phyloP scores from a whole-genome alignment of 2,888 invertebrate species.

The Zeuzera pyrina region DNA sequence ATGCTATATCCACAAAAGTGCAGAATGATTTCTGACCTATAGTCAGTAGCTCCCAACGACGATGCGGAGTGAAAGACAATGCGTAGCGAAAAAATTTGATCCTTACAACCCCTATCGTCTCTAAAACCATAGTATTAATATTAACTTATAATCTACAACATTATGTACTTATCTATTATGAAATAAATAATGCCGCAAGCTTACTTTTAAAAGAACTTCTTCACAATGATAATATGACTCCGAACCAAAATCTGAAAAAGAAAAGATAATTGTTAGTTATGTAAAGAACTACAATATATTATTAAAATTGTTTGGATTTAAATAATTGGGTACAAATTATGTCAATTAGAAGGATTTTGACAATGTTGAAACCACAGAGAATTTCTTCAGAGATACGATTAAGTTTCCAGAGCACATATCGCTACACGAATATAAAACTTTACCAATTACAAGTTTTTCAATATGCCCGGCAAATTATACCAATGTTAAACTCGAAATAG shows the following conservation, averaged over 20 bases:
- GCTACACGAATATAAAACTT: conserved; percentile 57
- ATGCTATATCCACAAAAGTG: too few species aligned
- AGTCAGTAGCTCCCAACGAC: too few species aligned
- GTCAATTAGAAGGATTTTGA: neutral
- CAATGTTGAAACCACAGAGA: conserved; percentile 19
- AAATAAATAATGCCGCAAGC: conserved; percentile 22
- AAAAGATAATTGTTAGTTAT: conserved; percentile 13
- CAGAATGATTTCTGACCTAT: too few species aligned
- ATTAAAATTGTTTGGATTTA: too few species aligned
- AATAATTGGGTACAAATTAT: too few species aligned
- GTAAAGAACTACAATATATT: too few species aligned
- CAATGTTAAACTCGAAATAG: conserved; percentile 53
- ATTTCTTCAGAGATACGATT: conserved; percentile 45
- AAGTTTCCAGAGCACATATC: conserved; percentile 45
- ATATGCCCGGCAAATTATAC: conserved; percentile 62
- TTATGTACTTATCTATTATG: conserved; percentile 2
- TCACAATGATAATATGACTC: conserved; percentile 65
- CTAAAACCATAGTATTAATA: too few species aligned
- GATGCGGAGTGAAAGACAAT: too few species aligned
- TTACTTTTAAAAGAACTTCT: conserved; percentile 58
- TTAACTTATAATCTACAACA: too few species aligned
- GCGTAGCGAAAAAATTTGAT: too few species aligned
- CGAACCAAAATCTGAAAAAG: conserved; percentile 62
- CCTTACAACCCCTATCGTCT: too few species aligned
- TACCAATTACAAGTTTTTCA: conserved; percentile 69